Evolutionary conservation across 2,797 vertebrate genomes (phyloP), one percentile per base, ranked within the genome.

Genomic region (Mus caroli): DNA sequence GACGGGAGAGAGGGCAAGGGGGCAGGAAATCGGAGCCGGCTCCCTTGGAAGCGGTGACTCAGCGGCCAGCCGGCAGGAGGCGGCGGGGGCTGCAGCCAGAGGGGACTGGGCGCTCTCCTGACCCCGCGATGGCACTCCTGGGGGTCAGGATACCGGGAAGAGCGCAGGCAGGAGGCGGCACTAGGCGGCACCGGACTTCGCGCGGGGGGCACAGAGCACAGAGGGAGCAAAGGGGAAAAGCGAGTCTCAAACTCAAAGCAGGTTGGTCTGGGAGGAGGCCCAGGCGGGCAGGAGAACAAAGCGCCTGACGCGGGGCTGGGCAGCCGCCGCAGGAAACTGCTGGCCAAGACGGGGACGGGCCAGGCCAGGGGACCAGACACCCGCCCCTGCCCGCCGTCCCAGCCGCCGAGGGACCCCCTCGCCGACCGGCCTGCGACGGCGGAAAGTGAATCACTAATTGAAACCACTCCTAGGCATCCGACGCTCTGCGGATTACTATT

Each of bases 271-370:
- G 98, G 99, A 98, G 98, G 98, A 97, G 98, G 99, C 98, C 99
- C 99, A 98, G 99, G 98, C 97, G 98, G 99, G 99, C 99, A 99
- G 98, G 97, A 98, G 98, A 99, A 98, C 99, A 98, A 99, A 99
- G 99, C 99, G 98, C 98, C 98, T 91, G 97, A 96, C 91, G 91
- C 43, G 98, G 99, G 99, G 99, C 98, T 98, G 97, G 98, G 98
- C 97, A 96, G 98, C 98, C 98, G 99, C 98, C 98, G 98, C 98
- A 98, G 99, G 98, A 98, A 98, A 97, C 12, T 71, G 97, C 97
- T 97, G 24, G 93, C 97, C 96, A 62, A 90, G 95, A 92, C 26
- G 50, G 69, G 80, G 86, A 54, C 88, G 34, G 69, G 77, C 78
- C 50, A 69, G 95, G 84, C 82, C 83, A 67, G 91, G 86, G 97